Evolutionary conservation across 2,797 vertebrate genomes (phyloP), one percentile per base, ranked within the genome.

Genomic region (Halcyon leucocephala): DNA sequence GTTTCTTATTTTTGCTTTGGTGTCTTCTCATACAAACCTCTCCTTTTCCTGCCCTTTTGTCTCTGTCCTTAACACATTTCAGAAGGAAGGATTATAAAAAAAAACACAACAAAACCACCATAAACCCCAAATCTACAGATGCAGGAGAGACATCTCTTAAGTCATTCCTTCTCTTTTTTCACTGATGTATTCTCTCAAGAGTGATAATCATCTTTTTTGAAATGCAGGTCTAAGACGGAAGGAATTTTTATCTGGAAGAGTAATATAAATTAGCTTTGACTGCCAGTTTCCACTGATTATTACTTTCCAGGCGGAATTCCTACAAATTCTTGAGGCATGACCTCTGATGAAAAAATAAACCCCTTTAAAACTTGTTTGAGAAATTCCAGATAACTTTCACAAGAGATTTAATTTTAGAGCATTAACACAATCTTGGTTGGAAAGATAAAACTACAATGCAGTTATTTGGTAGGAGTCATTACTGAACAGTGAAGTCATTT

Each of bases 171-270:
- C 96, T 97, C 96, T 96, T 95, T 97, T 96, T 97, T 95, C 96
- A 95, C 96, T 97, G 96, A 97, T 98, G 96, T 98, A 98, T 98
- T 98, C 98, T 98, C 98, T 98, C 97, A 98, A 98, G 98, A 98
- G 98, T 98, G 98, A 99, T 98, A 98, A 98, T 98, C 98, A 98
- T 98, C 98, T 98, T 98, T 98, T 98, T 98, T 98, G 97, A 98
- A 97, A 98, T 98, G 97, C 98, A 98, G 98, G 98, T 98, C 99
- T 99, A 98, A 99, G 98, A 98, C 42, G 98, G 98, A 99, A 99
- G 98, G 99, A 99, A 99, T 99, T 99, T 98, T 98, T 98, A 98
- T 99, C 98, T 99, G 99, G 98, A 99, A 98, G 98, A 98, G 98
- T 98, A 98, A 98, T 97, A 98, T 98, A 99, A 98, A 98, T 98